Conservation (phyloP, 2,888 invertebrate species). For the Fragum fragum region DNA sequence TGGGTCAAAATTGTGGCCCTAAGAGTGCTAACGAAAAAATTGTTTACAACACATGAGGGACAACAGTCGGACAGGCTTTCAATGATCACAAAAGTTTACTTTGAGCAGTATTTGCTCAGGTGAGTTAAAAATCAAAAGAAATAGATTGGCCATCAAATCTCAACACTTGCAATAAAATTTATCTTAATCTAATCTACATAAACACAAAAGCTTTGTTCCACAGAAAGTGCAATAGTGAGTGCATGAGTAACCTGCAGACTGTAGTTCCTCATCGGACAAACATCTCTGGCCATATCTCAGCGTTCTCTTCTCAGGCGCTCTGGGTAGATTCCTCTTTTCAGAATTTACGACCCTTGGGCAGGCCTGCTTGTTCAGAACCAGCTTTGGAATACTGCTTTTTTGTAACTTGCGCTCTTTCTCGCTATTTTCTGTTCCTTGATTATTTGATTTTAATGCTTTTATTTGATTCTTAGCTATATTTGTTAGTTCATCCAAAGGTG, state of each 20-base stretch:
- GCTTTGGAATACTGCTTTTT: neutral
- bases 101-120: no score
- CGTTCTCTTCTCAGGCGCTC: conserved; percentile 47
- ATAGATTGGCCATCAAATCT: no score
- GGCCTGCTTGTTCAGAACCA: conserved; percentile 1
- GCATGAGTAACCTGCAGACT: neutral
- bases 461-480: conserved; percentile 9
- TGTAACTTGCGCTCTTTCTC: neutral
- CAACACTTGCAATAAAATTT: no score
- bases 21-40: no score
- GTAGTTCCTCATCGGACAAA: conserved; percentile 4
- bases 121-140: no score
- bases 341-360: conserved; percentile 15
- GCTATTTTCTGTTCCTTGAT: neutral
- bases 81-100: no score
- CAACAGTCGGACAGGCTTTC: no score
- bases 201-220: no score
- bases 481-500: conserved; percentile 10
- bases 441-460: neutral
- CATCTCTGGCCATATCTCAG: conserved; percentile 52
- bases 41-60: no score
- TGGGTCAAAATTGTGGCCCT: no score
- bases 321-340: conserved; percentile 50
- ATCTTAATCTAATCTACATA: no score
- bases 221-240: no score